Percentiles rank a stretch among this genome's conserved stretches.
Evolutionary conservation across 2,113 vertebrate genomes (phyloP).

Genomic region (Pyrgilauda ruficollis): DNA sequence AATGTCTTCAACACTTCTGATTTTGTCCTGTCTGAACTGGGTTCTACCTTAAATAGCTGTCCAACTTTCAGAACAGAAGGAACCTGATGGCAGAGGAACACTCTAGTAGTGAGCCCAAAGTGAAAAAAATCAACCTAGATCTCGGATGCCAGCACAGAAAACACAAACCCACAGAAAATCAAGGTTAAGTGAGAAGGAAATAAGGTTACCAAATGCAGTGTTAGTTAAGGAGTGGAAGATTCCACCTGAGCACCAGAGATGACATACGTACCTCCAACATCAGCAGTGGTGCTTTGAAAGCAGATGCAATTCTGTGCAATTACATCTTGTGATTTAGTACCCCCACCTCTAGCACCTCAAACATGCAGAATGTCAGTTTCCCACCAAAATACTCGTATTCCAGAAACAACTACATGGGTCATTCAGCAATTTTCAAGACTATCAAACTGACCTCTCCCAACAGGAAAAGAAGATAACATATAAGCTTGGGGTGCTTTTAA

Average conservation of each 20-base stretch:
- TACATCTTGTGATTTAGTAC: neutral
- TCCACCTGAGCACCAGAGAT: neutral
- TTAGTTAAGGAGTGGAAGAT: neutral
- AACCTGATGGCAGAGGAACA: neutral
- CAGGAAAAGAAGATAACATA: neutral
- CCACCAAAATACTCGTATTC: neutral
- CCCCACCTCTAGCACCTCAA: neutral
- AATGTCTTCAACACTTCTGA: neutral
- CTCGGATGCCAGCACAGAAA: neutral
- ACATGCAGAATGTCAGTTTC: neutral
- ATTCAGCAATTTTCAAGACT: neutral
- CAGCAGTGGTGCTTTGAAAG: neutral
- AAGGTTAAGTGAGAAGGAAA: neutral
- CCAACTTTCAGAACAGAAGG: neutral
- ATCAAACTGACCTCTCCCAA: neutral
- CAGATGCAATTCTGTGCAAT: neutral
- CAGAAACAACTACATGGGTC: neutral
- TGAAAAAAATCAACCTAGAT: neutral
- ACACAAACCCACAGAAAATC: neutral
- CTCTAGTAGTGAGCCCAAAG: neutral
- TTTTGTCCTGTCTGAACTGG: neutral
- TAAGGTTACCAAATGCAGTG: neutral
- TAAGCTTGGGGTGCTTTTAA: neutral
- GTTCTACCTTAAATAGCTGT: neutral
- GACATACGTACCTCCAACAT: fast-evolving